These are phyloP conservation scores for Hesperophylax magnus DNA, from an alignment of 1,140 invertebrate genomes.

Conservation along the genomic window DNA sequence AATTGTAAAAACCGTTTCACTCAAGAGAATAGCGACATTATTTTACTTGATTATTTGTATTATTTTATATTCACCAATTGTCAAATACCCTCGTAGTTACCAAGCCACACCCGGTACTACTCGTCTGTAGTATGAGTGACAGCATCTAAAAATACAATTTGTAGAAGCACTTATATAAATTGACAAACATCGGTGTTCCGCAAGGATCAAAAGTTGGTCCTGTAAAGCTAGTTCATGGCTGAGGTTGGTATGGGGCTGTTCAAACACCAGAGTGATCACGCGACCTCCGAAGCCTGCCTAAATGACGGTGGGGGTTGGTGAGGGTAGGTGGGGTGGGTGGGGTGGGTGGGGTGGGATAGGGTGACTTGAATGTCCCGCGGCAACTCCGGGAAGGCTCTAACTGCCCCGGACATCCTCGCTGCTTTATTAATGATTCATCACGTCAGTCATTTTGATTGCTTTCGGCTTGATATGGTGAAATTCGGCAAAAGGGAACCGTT, in stretches of 20 bases:
- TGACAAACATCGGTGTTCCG: slow-evolving; percentile 18
- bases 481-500: background rate
- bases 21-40: no score
- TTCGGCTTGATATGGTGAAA: background rate
- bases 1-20: no score
- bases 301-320: background rate
- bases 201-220: slow-evolving; percentile 2
- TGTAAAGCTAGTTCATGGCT: background rate
- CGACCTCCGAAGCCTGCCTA: background rate
- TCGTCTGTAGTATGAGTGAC: no score
- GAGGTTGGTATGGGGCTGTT: background rate
- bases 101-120: no score
- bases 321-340: background rate
- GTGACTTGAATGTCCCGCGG: background rate
- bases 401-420: background rate
- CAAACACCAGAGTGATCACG: slow-evolving; percentile 6
- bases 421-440: slow-evolving; percentile 35
- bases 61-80: no score
- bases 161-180: slow-evolving; percentile 28
- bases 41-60: no score
- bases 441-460: slow-evolving; percentile 20
- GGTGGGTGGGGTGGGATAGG: background rate
- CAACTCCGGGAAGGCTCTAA: background rate
- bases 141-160: no score
- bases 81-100: no score